phyloP scores from a whole-genome alignment of 2,797 vertebrate genomes.

The Monodelphis domestica region DNA sequence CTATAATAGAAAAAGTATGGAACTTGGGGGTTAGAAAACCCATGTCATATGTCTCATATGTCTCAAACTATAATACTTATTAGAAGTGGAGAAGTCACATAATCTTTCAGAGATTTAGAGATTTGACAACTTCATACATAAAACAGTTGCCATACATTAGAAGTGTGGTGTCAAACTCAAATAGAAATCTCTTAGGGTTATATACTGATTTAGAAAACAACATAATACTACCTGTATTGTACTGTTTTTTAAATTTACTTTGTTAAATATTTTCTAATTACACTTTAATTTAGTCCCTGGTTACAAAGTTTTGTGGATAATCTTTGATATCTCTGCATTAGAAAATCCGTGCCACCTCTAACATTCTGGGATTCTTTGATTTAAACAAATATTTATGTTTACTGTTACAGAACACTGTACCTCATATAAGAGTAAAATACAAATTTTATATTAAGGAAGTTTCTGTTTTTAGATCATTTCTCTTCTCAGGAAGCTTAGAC shows the following conservation, averaged over 20 bases:
- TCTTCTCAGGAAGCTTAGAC: background rate
- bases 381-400: background rate
- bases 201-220: too few relatives aligned
- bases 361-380: background rate
- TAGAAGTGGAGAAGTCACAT: background rate
- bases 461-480: background rate
- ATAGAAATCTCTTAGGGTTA: too few relatives aligned
- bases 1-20: background rate
- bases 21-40: background rate
- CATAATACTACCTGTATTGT: background rate
- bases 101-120: background rate
- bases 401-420: background rate
- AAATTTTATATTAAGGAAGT: background rate
- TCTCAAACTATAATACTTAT: background rate
- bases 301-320: background rate
- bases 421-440: background rate
- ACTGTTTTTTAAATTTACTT: background rate
- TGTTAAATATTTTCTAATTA: background rate
- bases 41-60: background rate
- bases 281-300: background rate
- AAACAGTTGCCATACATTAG: background rate
- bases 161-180: background rate
- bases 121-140: background rate
- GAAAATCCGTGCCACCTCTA: background rate
- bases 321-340: background rate